A percentile compares a stretch with the other conserved stretches of the same genome.
These are phyloP conservation scores for Mobula birostris DNA, from an alignment of 2,113 vertebrate genomes.

Conservation along the genomic window DNA sequence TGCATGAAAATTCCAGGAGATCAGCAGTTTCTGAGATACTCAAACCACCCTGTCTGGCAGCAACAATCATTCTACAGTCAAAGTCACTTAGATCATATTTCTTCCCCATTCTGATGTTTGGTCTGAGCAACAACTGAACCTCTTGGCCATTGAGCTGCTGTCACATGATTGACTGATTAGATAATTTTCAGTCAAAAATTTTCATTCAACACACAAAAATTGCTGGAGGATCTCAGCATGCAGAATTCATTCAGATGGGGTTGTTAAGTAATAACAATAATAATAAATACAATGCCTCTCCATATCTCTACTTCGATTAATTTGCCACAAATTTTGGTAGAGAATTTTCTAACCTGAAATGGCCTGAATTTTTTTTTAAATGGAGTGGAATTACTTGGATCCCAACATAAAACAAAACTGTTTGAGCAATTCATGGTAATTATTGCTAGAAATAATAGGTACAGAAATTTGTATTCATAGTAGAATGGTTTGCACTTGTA, in stretches of 20 bases:
- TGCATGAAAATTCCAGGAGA: too few species aligned
- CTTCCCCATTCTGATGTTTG: too few species aligned
- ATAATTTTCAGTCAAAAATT: too few species aligned
- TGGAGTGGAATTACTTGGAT: not conserved
- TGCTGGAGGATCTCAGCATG: too few species aligned
- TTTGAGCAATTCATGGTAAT: not conserved
- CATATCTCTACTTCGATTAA: not conserved
- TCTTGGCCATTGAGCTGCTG: too few species aligned
- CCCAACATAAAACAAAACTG: not conserved
- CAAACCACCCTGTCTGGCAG: too few species aligned
- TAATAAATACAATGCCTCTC: not conserved
- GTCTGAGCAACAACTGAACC: too few species aligned
- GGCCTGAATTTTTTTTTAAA: not conserved
- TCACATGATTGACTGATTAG: too few species aligned
- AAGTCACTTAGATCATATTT: too few species aligned
- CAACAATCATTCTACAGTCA: too few species aligned
- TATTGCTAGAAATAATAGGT: not conserved
- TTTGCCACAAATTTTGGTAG: not conserved
- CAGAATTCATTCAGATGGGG: not conserved
- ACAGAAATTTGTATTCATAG: not conserved
- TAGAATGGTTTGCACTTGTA: not conserved
- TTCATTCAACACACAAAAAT: too few species aligned
- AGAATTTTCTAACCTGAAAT: not conserved
- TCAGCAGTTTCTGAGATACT: too few species aligned
- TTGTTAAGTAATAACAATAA: not conserved